Base-by-base conservation (phyloP, 92 coral and sea anemone genomes). In the Siderastrea radians region DNA sequence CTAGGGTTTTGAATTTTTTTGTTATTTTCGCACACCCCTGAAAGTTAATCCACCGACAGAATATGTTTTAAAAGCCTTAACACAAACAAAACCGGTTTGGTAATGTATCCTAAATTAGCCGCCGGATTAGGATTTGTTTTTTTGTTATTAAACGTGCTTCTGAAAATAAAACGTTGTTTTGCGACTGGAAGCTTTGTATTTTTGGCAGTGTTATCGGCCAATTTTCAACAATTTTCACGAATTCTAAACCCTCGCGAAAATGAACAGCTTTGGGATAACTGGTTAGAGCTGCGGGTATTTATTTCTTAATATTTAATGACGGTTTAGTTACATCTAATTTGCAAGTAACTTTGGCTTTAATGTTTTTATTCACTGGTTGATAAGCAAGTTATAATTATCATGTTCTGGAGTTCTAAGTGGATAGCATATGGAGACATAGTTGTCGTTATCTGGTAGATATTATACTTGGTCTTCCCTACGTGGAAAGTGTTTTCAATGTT, bases 291-390 rank as follows among this genome's bases (percentile, higher is more conserved):
- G 87, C 54, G 80, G 86, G 80, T 73, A 73, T 83, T 50, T 10
- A 61, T 61, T 74, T 60, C 72, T 84, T 73, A 84, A 84, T 84
- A 84, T 84, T 84, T 84, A 73, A 84, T 84, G 87, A 74, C 49
- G 17, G 63, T 73, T 84, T 74, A 63, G 79, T 84, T 64, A 50
- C 59, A 64, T 60, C 87, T 74, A 84, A 84, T 84, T 84, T 84
- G 87, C 87, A 84, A 84, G 73, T 49, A 60, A 61, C 80, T 5
- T 74, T 84, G 74, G 80, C 74, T 57, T 54, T 73, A 44, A 49
- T 55, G 61, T 19, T 63, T 7, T 61, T 73, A 74, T 74, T 45
- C 51, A 43, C 64, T 26, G 80, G 63, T 73, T 6, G 80, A 73
- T 50, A 50, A 60, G 69, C 78, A 58, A n/a, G 68, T 80, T 81